Conservation (phyloP, 1,140 invertebrate species). For the Drosophila suzukii region DNA sequence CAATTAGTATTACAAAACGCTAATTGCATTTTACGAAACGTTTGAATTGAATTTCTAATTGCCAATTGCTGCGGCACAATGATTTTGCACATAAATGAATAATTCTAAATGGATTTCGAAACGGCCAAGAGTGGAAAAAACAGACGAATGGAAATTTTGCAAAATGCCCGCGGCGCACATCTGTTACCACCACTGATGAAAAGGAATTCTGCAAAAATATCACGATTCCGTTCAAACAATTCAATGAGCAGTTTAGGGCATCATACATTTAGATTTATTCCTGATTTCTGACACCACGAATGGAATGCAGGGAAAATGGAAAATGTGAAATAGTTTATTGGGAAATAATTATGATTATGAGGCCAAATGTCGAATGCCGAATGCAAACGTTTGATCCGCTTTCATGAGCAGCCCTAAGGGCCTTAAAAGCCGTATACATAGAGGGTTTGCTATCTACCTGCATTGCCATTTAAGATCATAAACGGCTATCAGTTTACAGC, state of each 20-base stretch:
- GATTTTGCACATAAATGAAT: slow-evolving; percentile 60
- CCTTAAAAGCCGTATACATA: slow-evolving; percentile 5
- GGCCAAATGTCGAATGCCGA: slow-evolving; percentile 7
- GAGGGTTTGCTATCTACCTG: slow-evolving; percentile 53
- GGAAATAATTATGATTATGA: slow-evolving; percentile 21
- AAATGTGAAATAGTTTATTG: not conserved
- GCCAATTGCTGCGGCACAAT: slow-evolving; percentile 52
- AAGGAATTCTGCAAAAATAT: slow-evolving; percentile 2
- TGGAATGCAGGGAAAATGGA: not conserved
- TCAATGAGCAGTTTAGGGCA: slow-evolving; percentile 8
- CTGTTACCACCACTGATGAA: slow-evolving; percentile 27
- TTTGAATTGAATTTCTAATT: slow-evolving; percentile 77
- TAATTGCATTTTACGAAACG: slow-evolving; percentile 75
- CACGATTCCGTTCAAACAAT: not conserved
- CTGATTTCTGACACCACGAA: not conserved
- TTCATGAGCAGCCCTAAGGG: slow-evolving; percentile 57
- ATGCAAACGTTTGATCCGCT: slow-evolving; percentile 50
- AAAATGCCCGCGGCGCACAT: slow-evolving; percentile 20
- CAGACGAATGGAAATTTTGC: slow-evolving; percentile 25
- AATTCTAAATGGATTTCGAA: slow-evolving; percentile 49
- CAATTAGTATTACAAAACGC: slow-evolving; percentile 72
- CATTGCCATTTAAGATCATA: slow-evolving; percentile 76
- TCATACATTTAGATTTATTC: slow-evolving; percentile 9
- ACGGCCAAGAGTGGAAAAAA: slow-evolving; percentile 21
- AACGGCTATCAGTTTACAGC: slow-evolving; percentile 73